A percentile compares a stretch with the other conserved stretches of the same genome.
Conservation (phyloP, 2,888 invertebrate genomes). For the Ametastegia equiseti region DNA sequence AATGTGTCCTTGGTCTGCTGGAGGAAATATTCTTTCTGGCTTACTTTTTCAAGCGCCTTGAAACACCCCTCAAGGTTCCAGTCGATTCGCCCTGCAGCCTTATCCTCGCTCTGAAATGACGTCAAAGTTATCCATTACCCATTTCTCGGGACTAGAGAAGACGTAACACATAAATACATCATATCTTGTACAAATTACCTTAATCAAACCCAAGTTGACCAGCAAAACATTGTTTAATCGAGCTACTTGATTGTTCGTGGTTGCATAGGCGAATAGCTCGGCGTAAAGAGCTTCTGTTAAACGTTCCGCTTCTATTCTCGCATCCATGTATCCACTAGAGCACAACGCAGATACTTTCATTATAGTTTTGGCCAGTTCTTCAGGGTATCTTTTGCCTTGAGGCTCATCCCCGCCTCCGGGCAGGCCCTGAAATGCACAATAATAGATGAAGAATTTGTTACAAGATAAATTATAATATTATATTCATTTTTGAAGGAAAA, state of each 20-base stretch:
- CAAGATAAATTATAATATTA: slow-evolving; percentile 32
- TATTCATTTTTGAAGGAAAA: too few relatives aligned
- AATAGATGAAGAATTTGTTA: neutral
- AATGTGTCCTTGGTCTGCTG: slow-evolving; percentile 76
- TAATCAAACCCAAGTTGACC: slow-evolving; percentile 83
- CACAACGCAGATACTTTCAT: slow-evolving; percentile 80
- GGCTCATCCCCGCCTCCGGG: slow-evolving; percentile 43
- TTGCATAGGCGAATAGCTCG: slow-evolving; percentile 78
- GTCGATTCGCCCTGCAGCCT: slow-evolving; percentile 78
- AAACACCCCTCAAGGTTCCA: slow-evolving; percentile 83
- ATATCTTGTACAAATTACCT: slow-evolving; percentile 77
- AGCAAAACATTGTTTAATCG: slow-evolving; percentile 82
- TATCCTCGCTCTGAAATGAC: slow-evolving; percentile 82
- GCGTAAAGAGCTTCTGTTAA: slow-evolving; percentile 77
- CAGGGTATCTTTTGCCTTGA: slow-evolving; percentile 63
- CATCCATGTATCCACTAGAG: slow-evolving; percentile 78
- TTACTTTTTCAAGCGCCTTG: slow-evolving; percentile 78
- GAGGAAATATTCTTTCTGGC: slow-evolving; percentile 78
- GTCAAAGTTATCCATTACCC: slow-evolving; percentile 44
- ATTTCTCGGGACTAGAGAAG: too few relatives aligned
- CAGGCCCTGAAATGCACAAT: slow-evolving; percentile 59
- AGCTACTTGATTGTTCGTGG: slow-evolving; percentile 76
- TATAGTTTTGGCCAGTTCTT: slow-evolving; percentile 74
- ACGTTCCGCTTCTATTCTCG: slow-evolving; percentile 74
- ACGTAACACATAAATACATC: neutral